phyloP scores from a whole-genome alignment of 2,888 invertebrate genomes.

The Ischnus inquisitorius region DNA sequence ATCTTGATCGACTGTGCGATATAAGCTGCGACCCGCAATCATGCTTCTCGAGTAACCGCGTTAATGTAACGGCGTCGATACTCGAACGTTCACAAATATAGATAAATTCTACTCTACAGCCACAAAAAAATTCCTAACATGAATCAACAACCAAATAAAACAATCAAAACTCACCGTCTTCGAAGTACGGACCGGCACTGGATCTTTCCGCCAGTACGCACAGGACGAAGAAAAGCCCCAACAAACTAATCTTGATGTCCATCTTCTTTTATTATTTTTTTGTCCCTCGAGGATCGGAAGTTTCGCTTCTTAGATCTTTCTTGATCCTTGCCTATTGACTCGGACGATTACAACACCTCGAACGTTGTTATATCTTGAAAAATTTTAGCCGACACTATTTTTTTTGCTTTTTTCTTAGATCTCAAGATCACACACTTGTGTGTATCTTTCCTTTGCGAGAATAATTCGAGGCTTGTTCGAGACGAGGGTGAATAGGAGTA shows the following conservation, averaged over 20 bases:
- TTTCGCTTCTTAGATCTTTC: not conserved
- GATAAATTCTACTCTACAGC: not conserved
- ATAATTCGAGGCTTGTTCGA: not conserved
- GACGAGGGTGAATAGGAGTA: conserved; percentile 18
- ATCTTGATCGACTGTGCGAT: conserved; percentile 37
- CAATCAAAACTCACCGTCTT: conserved; percentile 79
- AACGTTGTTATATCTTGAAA: not conserved
- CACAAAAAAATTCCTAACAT: not conserved
- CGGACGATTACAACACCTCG: too few species aligned
- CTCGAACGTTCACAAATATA: not conserved
- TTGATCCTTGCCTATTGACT: not conserved
- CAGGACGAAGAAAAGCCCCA: conserved; percentile 77
- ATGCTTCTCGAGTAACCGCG: not conserved
- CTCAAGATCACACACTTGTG: not conserved
- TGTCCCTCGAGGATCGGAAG: not conserved
- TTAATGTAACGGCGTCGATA: not conserved
- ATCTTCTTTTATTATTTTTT: conserved; percentile 31
- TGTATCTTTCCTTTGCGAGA: not conserved
- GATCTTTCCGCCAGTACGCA: conserved; percentile 75
- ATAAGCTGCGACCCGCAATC: conserved; percentile 13
- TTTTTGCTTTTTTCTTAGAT: not conserved
- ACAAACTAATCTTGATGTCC: conserved; percentile 79
- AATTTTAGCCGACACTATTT: conserved; percentile 24
- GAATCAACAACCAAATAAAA: conserved; percentile 4
- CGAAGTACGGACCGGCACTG: conserved; percentile 80